Conservation (phyloP, 2,888 invertebrate genomes). For the Pyrochroa serraticornis region DNA sequence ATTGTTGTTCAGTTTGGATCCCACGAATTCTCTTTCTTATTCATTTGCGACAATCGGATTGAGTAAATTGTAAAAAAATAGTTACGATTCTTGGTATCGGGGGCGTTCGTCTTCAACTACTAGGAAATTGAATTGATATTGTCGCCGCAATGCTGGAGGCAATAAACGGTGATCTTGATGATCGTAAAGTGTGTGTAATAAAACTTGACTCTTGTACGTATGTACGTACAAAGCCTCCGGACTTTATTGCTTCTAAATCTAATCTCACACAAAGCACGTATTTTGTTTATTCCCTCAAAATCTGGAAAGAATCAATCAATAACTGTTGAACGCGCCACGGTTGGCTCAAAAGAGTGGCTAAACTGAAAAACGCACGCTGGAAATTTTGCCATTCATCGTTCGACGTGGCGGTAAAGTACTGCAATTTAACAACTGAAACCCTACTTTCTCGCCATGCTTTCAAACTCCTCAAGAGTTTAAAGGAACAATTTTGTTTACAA, state of each 20-base stretch:
- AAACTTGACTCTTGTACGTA: conserved; percentile 46
- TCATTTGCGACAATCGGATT: not conserved
- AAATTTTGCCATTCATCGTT: too few species aligned
- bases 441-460: too few species aligned
- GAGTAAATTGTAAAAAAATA: not conserved
- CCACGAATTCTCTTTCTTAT: not conserved
- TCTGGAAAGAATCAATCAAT: conserved; percentile 14
- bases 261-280: conserved; percentile 42
- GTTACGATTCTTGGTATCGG: not conserved
- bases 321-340: conserved; percentile 3
- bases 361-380: too few species aligned
- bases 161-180: conserved; percentile 55
- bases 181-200: conserved; percentile 55
- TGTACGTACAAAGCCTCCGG: conserved; percentile 40
- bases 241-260: conserved; percentile 41
- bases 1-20: conserved; percentile 1
- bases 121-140: conserved; percentile 54
- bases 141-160: conserved; percentile 45
- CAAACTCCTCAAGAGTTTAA: too few species aligned
- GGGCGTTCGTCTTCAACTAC: conserved; percentile 6
- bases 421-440: too few species aligned
- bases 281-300: conserved; percentile 37
- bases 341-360: too few species aligned
- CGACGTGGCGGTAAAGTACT: too few species aligned
- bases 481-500: too few species aligned